Conservation (phyloP, 2,888 invertebrate genomes). For the Pachydiplax longipennis region DNA sequence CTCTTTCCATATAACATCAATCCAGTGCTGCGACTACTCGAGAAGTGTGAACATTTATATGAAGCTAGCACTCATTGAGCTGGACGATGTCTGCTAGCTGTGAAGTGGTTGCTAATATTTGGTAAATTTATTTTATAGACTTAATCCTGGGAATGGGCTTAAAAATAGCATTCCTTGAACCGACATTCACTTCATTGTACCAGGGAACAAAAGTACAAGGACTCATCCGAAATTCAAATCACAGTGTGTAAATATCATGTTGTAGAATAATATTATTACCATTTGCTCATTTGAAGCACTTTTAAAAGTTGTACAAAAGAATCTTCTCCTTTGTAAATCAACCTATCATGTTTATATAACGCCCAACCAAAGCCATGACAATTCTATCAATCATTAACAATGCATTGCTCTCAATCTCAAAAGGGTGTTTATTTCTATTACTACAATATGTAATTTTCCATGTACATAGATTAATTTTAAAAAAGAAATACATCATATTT, state of each 20-base stretch:
- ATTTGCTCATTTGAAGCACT: constrained; percentile 35
- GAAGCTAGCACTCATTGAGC: constrained; percentile 68
- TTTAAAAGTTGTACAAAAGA: constrained; percentile 16
- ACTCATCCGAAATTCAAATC: constrained; percentile 19
- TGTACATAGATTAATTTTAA: constrained; percentile 36
- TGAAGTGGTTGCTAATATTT: constrained; percentile 23
- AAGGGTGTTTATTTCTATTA: constrained; percentile 43
- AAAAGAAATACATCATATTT: constrained; percentile 38
- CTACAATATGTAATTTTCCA: constrained; percentile 30
- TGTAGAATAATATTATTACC: constrained; percentile 41
- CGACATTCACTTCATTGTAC: constrained; percentile 3
- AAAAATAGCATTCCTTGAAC: background rate
- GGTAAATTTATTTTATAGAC: constrained; percentile 19
- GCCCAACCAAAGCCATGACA: constrained; percentile 43
- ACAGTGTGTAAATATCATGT: constrained; percentile 2
- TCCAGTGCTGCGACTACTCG: constrained; percentile 82
- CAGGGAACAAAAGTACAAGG: constrained; percentile 40
- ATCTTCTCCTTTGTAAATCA: constrained; percentile 26
- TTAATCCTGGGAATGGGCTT: constrained; percentile 22
- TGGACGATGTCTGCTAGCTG: background rate
- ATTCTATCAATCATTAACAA: constrained; percentile 10
- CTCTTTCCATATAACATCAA: constrained; percentile 91
- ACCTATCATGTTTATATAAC: constrained; percentile 17
- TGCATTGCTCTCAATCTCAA: constrained; percentile 35
- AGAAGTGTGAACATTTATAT: constrained; percentile 84